These are phyloP conservation scores for Anodontia alba DNA, from an alignment of 2,888 invertebrate genomes.

Conservation along the genomic window DNA sequence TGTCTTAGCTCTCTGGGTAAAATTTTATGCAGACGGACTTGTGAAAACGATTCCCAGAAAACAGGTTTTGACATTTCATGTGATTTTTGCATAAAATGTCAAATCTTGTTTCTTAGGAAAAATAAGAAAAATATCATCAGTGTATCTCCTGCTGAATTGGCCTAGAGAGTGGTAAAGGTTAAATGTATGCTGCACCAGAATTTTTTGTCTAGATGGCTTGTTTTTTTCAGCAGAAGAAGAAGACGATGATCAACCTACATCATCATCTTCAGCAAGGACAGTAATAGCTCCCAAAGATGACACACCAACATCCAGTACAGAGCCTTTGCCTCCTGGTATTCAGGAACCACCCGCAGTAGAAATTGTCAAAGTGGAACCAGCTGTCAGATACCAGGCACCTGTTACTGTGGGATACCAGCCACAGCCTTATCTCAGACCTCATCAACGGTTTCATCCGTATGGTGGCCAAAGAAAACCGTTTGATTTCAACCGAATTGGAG, in stretches of 20 bases:
- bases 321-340: conserved; percentile 46
- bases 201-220: too few species aligned
- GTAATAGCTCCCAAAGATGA: conserved; percentile 63
- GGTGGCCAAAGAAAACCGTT: conserved; percentile 70
- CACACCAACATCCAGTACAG: conserved; percentile 31
- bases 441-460: conserved; percentile 57
- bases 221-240: conserved; percentile 27
- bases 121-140: too few species aligned
- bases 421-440: conserved; percentile 1
- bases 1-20: too few species aligned
- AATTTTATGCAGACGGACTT: too few species aligned
- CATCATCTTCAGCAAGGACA: conserved; percentile 53
- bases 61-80: too few species aligned
- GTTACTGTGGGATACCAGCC: conserved; percentile 54
- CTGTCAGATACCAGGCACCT: neutral
- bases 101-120: too few species aligned
- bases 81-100: too few species aligned
- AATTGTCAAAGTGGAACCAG: conserved; percentile 20
- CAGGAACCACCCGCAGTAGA: conserved; percentile 69
- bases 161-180: too few species aligned
- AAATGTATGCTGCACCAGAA: too few species aligned
- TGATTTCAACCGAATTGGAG: conserved; percentile 77
- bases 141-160: too few species aligned
- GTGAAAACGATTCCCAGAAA: too few species aligned
- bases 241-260: conserved; percentile 34